Base-by-base conservation (phyloP, 2,113 vertebrate genomes). In the Phalacrocorax carbo region DNA sequence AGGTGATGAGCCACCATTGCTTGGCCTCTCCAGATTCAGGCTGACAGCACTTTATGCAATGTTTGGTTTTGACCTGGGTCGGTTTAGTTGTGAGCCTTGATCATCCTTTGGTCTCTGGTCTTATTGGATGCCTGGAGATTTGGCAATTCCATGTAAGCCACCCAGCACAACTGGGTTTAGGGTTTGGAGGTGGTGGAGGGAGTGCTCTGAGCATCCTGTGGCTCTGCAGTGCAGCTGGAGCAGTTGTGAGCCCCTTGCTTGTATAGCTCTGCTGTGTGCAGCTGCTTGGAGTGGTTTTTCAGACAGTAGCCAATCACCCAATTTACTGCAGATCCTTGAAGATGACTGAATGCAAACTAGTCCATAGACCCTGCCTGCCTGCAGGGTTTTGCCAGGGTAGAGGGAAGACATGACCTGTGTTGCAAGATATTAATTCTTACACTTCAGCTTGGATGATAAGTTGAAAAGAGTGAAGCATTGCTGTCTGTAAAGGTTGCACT, bases 121-220 rank as follows among this genome's bases (percentile, higher is more conserved):
- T 57, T 21, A 57, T 44, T 3, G 29, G 60, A 15, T 49, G 55
- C 6, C 21, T 36, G 29, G 66, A 49, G 51, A 60, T 65, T 66
- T 0, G 4, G 26, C 5, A 13, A 62, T 20, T 27, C 61, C 25
- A 1, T 1, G 3, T 18, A 44, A 78, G 22, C 36, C 5, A 7
- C n/a, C 29, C 7, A 8, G 5, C 15, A 15, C 21, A 32, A 13
- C 3, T 2, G 54, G 10, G 11, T 38, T 42, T 21, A 5, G 44
- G 22, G 55, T 38, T 52, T 52, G 62, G 54, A 81, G 60, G 40
- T n/a, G 32, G n/a, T 21, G 13, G 16, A 66, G 54, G 44, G 48
- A 15, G 5, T 13, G 32, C 30, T 2, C 7, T 54, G 64, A 65
- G 40, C 49, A 15, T 36, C n/a, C 36, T 0, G 0, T 29, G 58